Conservation (phyloP, 2,888 invertebrate species). For the Cyrtodaria siliqua region DNA sequence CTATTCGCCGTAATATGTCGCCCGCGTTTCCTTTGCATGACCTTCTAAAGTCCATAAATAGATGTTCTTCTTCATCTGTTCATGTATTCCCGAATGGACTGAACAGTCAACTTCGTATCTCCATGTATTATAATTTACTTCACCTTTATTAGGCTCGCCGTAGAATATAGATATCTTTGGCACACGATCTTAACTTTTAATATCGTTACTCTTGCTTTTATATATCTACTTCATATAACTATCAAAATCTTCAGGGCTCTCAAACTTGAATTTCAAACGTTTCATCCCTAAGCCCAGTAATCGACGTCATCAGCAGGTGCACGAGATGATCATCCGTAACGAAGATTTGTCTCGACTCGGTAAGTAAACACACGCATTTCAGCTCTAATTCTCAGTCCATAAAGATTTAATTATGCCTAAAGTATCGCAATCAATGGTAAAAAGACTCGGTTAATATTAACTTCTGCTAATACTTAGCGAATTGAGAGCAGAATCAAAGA, state of each 20-base stretch:
- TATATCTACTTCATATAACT: not conserved
- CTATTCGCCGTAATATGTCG: not conserved
- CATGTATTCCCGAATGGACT: not conserved
- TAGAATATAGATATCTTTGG: conserved; percentile 11
- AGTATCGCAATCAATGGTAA: too few species aligned
- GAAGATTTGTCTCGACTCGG: too few species aligned
- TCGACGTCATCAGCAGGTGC: too few species aligned
- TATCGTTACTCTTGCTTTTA: not conserved
- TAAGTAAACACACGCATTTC: too few species aligned
- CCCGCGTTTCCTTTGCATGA: not conserved
- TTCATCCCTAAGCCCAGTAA: too few species aligned
- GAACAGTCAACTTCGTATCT: conserved; percentile 1
- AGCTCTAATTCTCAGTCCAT: too few species aligned
- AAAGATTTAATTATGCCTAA: too few species aligned
- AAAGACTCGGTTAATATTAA: too few species aligned
- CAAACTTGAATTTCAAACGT: not conserved
- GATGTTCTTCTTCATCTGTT: not conserved
- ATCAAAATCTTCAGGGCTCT: not conserved
- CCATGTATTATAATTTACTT: conserved; percentile 8
- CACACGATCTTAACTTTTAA: not conserved
- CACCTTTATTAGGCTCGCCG: conserved; percentile 10
- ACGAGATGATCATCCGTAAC: too few species aligned
- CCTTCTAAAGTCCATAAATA: not conserved
- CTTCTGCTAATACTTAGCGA: too few species aligned
- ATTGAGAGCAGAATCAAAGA: too few species aligned